Conservation (phyloP, 2,113 vertebrate species). For the Colaptes auratus region DNA sequence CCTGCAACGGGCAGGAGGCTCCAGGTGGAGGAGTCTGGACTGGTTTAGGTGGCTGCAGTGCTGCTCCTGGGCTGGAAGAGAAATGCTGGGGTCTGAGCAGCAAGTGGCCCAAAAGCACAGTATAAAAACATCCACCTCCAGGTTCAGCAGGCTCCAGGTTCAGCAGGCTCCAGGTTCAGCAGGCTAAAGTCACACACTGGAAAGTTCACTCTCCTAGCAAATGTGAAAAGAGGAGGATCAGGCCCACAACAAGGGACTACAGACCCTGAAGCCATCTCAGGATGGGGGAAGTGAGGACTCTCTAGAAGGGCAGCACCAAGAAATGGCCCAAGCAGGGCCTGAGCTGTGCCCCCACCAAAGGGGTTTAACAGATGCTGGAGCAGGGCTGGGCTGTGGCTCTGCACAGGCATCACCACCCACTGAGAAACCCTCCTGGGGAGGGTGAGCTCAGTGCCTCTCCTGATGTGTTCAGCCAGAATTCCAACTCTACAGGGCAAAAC, state of each 20-base stretch:
- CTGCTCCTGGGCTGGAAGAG: rapidly evolving
- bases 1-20: neutral
- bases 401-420: rapidly evolving
- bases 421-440: rapidly evolving
- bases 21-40: neutral
- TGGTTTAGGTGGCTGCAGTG: neutral
- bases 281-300: rapidly evolving
- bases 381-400: neutral
- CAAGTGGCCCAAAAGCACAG: neutral
- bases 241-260: neutral
- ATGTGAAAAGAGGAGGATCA: neutral
- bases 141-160: neutral
- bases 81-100: neutral
- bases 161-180: neutral
- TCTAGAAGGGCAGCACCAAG: rapidly evolving
- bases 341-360: neutral
- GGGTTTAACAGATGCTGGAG: neutral
- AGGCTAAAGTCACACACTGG: too few relatives aligned
- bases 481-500: rapidly evolving
- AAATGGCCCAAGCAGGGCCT: rapidly evolving
- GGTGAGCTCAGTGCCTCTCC: rapidly evolving
- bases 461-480: rapidly evolving
- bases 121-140: neutral
- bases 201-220: too few relatives aligned
- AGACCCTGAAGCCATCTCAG: rapidly evolving